phyloP scores from a whole-genome alignment of 2,113 vertebrate species.

The Oncorhynchus keta region DNA sequence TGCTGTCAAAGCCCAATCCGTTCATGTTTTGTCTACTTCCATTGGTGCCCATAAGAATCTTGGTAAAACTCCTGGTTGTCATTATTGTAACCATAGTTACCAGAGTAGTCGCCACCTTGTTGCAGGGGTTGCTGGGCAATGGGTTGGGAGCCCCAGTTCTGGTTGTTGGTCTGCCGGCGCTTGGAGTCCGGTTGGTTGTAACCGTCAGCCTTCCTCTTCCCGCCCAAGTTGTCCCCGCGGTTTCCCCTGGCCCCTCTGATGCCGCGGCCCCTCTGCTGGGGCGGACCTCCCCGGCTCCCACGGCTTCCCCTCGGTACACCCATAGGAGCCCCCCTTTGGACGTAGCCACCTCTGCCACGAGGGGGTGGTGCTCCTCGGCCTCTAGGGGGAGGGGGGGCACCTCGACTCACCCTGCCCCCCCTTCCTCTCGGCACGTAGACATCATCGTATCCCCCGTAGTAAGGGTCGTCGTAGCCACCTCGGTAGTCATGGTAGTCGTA shows the following conservation, averaged over 20 bases:
- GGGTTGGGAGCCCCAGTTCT: conserved; percentile 91
- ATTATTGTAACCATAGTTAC: conserved; percentile 94
- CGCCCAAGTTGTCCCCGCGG: conserved; percentile 87
- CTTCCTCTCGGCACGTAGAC: conserved; percentile 87
- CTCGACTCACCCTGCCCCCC: conserved; percentile 84
- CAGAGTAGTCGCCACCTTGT: conserved; percentile 88
- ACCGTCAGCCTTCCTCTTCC: conserved; percentile 90
- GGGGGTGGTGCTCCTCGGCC: conserved; percentile 79
- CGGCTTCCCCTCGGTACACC: conserved; percentile 83
- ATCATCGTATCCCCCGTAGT: conserved; percentile 88
- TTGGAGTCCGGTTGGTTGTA: conserved; percentile 91
- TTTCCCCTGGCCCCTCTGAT: conserved; percentile 82
- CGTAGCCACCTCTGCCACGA: conserved; percentile 84
- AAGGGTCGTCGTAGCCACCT: conserved; percentile 90
- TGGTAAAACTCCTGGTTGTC: conserved; percentile 94
- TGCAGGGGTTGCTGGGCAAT: conserved; percentile 90
- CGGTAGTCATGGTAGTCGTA: conserved; percentile 90
- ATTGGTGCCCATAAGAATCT: conserved; percentile 92
- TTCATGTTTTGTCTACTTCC: conserved; percentile 83
- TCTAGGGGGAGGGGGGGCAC: conserved; percentile 80
- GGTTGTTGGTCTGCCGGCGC: conserved; percentile 88
- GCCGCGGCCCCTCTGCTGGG: conserved; percentile 81
- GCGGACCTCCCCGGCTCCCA: conserved; percentile 82
- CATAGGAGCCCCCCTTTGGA: conserved; percentile 85
- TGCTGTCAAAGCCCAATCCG: conserved; percentile 70